Evolutionary conservation across 1,140 invertebrate genomes (phyloP).

Genomic region (Magallana gigas): DNA sequence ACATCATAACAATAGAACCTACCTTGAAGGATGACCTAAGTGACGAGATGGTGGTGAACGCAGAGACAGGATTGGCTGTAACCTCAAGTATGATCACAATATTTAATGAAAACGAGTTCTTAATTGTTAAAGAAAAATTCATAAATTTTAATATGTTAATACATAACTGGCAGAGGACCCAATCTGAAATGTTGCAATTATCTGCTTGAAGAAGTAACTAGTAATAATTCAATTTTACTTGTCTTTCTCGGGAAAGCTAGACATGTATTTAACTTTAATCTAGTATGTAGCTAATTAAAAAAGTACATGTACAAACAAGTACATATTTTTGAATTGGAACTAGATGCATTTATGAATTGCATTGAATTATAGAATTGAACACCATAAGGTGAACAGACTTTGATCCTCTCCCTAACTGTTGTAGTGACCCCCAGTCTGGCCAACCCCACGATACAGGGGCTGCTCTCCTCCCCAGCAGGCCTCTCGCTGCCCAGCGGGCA

Average conservation of each 20-base stretch:
- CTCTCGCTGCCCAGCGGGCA: conserved; percentile 55
- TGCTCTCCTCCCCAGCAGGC: conserved; percentile 68
- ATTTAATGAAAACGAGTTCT: neutral
- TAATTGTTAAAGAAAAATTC: too few relatives aligned
- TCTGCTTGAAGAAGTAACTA: too few relatives aligned
- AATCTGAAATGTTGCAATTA: too few relatives aligned
- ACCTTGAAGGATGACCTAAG: conserved; percentile 34
- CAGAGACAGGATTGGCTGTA: conserved; percentile 27
- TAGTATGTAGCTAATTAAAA: too few relatives aligned
- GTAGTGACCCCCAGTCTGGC: conserved; percentile 63
- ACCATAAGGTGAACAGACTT: neutral
- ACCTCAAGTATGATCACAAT: conserved; percentile 5
- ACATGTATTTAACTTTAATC: too few relatives aligned
- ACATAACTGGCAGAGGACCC: too few relatives aligned
- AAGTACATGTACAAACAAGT: too few relatives aligned
- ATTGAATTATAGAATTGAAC: neutral
- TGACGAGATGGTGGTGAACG: conserved; percentile 13
- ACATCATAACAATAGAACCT: conserved; percentile 38
- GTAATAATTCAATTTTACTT: too few relatives aligned
- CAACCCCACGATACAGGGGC: conserved; percentile 71
- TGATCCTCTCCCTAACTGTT: conserved; percentile 37
- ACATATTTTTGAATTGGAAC: too few relatives aligned
- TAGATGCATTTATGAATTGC: neutral
- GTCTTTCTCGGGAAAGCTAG: too few relatives aligned
- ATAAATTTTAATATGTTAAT: too few relatives aligned